phyloP scores from a whole-genome alignment of 1,140 invertebrate genomes.

The Drosophila littoralis region DNA sequence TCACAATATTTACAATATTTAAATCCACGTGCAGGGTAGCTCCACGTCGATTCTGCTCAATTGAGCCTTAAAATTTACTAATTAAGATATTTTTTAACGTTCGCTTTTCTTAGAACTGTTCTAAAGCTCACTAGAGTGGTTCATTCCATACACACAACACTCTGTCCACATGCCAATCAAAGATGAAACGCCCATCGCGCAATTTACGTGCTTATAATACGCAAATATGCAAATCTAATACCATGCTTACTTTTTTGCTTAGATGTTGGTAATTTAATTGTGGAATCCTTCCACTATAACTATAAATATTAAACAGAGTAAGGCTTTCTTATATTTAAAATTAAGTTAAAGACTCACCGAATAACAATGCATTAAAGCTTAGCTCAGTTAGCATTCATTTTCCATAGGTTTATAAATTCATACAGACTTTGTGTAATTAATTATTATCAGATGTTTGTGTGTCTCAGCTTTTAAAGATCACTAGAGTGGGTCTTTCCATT shows the following conservation, averaged over 20 bases:
- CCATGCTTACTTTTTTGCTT: neutral
- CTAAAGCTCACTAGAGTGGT: neutral
- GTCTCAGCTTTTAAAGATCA: neutral
- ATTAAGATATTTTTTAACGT: neutral
- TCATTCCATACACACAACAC: constrained; percentile 7
- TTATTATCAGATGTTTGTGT: neutral
- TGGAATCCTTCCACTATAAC: too few species aligned
- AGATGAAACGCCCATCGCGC: neutral
- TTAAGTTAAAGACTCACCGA: too few species aligned
- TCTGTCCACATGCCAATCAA: constrained; percentile 1
- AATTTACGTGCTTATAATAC: constrained; percentile 30
- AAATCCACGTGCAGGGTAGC: neutral
- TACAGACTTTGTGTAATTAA: too few species aligned
- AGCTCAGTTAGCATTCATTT: too few species aligned
- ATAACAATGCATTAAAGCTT: too few species aligned
- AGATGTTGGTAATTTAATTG: too few species aligned
- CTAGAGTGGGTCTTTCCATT: neutral
- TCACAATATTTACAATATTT: too few species aligned
- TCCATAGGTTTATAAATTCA: too few species aligned
- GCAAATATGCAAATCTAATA: constrained; percentile 40
- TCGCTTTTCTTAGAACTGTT: constrained; percentile 7
- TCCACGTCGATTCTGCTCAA: neutral
- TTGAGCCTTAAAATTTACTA: neutral
- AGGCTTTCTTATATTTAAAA: too few species aligned
- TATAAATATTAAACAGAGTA: too few species aligned